Conservation (phyloP, 2,797 vertebrate species). For the Setipinna tenuifilis region DNA sequence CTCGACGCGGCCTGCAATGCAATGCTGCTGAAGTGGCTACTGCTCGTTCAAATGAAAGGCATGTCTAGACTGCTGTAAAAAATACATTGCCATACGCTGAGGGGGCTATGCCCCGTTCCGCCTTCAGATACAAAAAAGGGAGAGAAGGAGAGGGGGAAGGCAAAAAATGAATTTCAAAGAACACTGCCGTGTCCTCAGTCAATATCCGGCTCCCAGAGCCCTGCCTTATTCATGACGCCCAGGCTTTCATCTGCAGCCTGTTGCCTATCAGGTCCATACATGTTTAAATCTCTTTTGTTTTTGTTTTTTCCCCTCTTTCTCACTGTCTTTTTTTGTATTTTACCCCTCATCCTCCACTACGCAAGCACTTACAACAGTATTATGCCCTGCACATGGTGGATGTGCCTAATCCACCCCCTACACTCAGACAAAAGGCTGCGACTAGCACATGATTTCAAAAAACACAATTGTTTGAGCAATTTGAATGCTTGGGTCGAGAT, state of each 20-base stretch:
- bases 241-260: slow-evolving; percentile 79
- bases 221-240: slow-evolving; percentile 81
- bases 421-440: slow-evolving; percentile 17
- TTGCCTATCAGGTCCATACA: slow-evolving; percentile 80
- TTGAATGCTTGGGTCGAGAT: slow-evolving; percentile 23
- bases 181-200: slow-evolving; percentile 79
- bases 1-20: neutral
- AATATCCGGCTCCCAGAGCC: slow-evolving; percentile 77
- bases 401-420: neutral
- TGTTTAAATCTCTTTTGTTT: slow-evolving; percentile 73
- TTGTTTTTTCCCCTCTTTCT: slow-evolving; percentile 59
- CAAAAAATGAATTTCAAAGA: slow-evolving; percentile 78
- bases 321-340: neutral
- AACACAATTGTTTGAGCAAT: slow-evolving; percentile 37
- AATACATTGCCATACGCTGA: slow-evolving; percentile 77
- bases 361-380: slow-evolving; percentile 47
- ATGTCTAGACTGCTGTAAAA: slow-evolving; percentile 79
- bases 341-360: neutral
- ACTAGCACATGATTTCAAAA: slow-evolving; percentile 32
- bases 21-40: slow-evolving; percentile 8
- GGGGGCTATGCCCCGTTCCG: slow-evolving; percentile 70
- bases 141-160: slow-evolving; percentile 34
- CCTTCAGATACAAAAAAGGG: slow-evolving; percentile 69
- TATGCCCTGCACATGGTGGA: slow-evolving; percentile 27
- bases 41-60: slow-evolving; percentile 78